Percentiles rank a stretch among this genome's conserved stretches.
phyloP scores from a whole-genome alignment of 2,888 invertebrate genomes.

The Microplitis deprimator region DNA sequence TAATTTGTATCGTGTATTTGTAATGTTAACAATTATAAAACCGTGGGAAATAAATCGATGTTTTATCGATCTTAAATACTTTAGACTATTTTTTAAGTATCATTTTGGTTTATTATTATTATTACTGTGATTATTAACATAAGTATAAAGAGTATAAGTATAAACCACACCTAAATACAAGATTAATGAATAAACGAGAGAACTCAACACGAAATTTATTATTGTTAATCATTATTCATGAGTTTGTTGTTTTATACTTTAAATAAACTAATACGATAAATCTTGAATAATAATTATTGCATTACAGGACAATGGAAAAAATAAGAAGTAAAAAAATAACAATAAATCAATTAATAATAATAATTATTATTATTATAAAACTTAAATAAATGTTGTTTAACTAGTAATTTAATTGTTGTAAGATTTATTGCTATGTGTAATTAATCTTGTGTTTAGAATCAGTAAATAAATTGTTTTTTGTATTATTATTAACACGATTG shows the following conservation, averaged over 20 bases:
- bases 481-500: not conserved
- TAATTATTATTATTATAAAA: too few species aligned
- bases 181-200: constrained; percentile 35
- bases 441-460: not conserved
- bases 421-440: constrained; percentile 17
- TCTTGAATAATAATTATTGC: constrained; percentile 36
- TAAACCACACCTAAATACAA: constrained; percentile 36
- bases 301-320: constrained; percentile 17
- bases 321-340: constrained; percentile 15
- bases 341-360: too few species aligned
- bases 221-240: constrained; percentile 32
- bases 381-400: constrained; percentile 17
- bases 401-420: not conserved
- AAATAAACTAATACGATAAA: constrained; percentile 31
- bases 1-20: not conserved
- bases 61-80: not conserved
- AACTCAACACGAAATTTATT: constrained; percentile 37
- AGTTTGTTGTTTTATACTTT: constrained; percentile 18
- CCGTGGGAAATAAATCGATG: constrained; percentile 33
- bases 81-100: too few species aligned
- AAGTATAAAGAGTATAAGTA: not conserved
- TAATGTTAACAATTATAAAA: not conserved
- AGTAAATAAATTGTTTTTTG: constrained; percentile 26
- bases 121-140: constrained; percentile 21
- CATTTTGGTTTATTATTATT: not conserved